These are phyloP conservation scores for Pseudachorutes palmiensis DNA, from an alignment of 1,140 invertebrate species.

Conservation along the genomic window DNA sequence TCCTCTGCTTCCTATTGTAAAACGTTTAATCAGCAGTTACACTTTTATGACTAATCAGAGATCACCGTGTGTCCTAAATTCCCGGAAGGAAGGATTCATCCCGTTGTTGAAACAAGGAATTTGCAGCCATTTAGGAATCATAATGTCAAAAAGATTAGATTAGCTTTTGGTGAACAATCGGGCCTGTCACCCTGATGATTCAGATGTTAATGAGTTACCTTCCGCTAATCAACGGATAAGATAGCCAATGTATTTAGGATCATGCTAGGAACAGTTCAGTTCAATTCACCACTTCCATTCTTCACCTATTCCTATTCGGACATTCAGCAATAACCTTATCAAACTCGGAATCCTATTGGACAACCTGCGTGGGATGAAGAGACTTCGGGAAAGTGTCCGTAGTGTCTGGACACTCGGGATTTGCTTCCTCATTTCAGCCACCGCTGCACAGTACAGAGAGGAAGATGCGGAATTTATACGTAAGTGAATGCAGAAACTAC, in stretches of 20 bases:
- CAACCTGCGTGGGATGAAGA: neutral
- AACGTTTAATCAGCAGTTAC: neutral
- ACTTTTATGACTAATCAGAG: neutral
- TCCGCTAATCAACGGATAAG: neutral
- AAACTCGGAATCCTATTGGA: too few relatives aligned
- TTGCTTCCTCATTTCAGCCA: neutral
- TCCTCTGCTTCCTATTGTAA: too few relatives aligned
- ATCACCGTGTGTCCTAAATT: slow-evolving; percentile 2
- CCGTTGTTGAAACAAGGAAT: neutral
- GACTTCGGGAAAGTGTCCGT: neutral
- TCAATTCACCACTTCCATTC: neutral
- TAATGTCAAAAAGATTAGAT: slow-evolving; percentile 3
- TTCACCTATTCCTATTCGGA: neutral
- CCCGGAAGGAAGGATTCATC: slow-evolving; percentile 12
- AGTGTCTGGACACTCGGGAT: too few relatives aligned
- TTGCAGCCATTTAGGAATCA: neutral
- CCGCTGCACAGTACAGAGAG: neutral
- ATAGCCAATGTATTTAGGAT: neutral
- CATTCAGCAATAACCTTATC: too few relatives aligned
- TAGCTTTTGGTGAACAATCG: neutral
- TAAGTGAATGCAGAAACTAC: slow-evolving; percentile 8
- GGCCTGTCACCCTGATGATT: slow-evolving; percentile 6
- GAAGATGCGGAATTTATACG: neutral
- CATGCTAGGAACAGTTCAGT: neutral
- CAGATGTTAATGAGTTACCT: neutral